A percentile compares a stretch with the other conserved stretches of the same genome.
Evolutionary conservation across 2,113 vertebrate species (phyloP).

Genomic region (Oryctolagus cuniculus): mOryCun1.1 NC_091435.1:81116501-81117000

Average conservation of each 20-base stretch:
- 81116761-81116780: background rate
- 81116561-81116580: background rate
- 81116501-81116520: background rate
- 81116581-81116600: background rate
- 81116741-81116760: background rate
- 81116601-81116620: slow-evolving; percentile 30
- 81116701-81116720: slow-evolving; percentile 4
- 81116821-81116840: background rate
- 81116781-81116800: slow-evolving; percentile 9
- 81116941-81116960: background rate
- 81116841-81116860: background rate
- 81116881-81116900: no score
- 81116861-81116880: no score
- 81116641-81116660: slow-evolving; percentile 5
- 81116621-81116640: slow-evolving; percentile 36
- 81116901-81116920: background rate
- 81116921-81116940: background rate
- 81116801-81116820: slow-evolving; percentile 27
- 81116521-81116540: background rate
- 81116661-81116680: slow-evolving; percentile 35
- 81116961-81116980: background rate
- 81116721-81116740: background rate
- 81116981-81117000: background rate
- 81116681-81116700: slow-evolving; percentile 1
- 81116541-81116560: background rate